Evolutionary conservation across 1,140 invertebrate species (phyloP).

Genomic region (Aphaenogaster floridana): DNA sequence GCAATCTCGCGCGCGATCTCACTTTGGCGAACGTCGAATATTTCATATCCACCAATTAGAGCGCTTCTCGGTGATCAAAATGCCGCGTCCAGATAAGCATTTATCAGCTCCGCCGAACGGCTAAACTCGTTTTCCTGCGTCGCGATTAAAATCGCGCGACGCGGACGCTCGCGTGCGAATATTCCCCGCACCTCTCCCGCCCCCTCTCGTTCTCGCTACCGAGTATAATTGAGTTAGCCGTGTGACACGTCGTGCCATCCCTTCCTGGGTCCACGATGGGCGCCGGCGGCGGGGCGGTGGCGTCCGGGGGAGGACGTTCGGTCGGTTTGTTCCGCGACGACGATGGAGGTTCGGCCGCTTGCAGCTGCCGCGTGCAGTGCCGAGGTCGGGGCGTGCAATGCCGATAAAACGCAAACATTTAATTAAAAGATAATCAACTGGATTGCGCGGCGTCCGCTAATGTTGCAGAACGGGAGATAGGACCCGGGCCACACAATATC

Average conservation of each 20-base stretch:
- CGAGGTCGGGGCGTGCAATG: constrained; percentile 65
- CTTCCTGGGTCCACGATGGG: constrained; percentile 14
- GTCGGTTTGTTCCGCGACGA: constrained; percentile 55
- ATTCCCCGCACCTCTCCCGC: constrained; percentile 20
- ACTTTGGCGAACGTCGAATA: constrained; percentile 47
- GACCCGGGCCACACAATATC: constrained; percentile 74
- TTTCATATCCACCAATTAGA: constrained; percentile 62
- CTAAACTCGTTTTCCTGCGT: constrained; percentile 64
- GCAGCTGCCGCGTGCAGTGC: constrained; percentile 65
- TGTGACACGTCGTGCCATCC: constrained; percentile 76
- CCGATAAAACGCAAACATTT: constrained; percentile 84
- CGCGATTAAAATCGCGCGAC: constrained; percentile 66
- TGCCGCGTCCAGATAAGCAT: constrained; percentile 59
- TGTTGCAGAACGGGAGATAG: constrained; percentile 82
- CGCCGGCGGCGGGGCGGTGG: constrained; percentile 19
- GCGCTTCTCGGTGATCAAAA: constrained; percentile 62
- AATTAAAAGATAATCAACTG: constrained; percentile 85
- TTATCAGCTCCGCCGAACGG: constrained; percentile 48
- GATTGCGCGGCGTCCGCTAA: constrained; percentile 80
- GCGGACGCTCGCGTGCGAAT: constrained; percentile 51
- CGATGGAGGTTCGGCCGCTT: constrained; percentile 65
- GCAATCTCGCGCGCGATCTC: constrained; percentile 54
- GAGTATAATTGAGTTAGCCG: constrained; percentile 79
- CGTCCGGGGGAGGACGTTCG: not conserved
- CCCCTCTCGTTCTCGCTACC: constrained; percentile 42